These are phyloP conservation scores for Oxyteleia sp. DNA, from an alignment of 2,888 invertebrate genomes.

Conservation along the genomic window DNA sequence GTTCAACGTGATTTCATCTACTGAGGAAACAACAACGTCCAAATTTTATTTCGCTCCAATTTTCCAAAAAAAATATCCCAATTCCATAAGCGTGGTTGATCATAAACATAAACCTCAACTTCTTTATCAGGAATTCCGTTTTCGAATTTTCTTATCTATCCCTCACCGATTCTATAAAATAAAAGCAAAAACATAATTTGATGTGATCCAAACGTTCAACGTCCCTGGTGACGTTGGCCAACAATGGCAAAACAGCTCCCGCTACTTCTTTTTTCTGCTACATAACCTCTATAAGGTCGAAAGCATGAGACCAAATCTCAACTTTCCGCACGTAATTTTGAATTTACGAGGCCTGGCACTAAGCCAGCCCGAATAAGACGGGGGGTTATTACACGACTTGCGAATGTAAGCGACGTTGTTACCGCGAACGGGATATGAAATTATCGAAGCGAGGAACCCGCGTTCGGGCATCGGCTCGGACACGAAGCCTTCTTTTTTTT, in stretches of 20 bases:
- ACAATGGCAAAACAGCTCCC: slow-evolving; percentile 43
- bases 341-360: slow-evolving; percentile 81
- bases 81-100: too few relatives aligned
- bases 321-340: slow-evolving; percentile 80
- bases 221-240: slow-evolving; percentile 11
- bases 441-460: slow-evolving; percentile 71
- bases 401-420: slow-evolving; percentile 75
- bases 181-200: slow-evolving; percentile 5
- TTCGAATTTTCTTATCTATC: neutral
- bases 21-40: too few relatives aligned
- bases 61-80: too few relatives aligned
- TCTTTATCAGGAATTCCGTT: slow-evolving; percentile 22
- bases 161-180: neutral
- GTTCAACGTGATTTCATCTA: too few relatives aligned
- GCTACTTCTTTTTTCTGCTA: slow-evolving; percentile 53
- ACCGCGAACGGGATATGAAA: slow-evolving; percentile 72
- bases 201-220: slow-evolving; percentile 5
- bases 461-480: slow-evolving; percentile 66
- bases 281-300: slow-evolving; percentile 48
- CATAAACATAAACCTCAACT: too few relatives aligned
- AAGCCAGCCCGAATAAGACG: slow-evolving; percentile 79
- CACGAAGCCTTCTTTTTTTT: slow-evolving; percentile 35
- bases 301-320: slow-evolving; percentile 73
- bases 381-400: slow-evolving; percentile 71
- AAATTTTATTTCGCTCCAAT: too few relatives aligned